Conservation (phyloP, 2,888 invertebrate genomes). For the Ptilodon capucinus region DNA sequence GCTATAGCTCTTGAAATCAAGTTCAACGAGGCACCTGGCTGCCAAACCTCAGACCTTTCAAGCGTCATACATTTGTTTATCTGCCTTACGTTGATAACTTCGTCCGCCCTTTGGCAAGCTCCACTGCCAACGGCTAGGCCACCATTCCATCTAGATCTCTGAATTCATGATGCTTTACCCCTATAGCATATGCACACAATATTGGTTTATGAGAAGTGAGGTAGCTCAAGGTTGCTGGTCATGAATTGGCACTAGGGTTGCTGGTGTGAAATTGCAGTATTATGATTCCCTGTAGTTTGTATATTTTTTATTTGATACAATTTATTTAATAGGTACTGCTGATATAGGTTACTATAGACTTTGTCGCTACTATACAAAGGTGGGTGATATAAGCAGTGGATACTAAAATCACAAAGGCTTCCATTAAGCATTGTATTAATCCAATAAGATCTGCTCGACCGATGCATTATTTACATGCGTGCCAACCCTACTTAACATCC, state of each 20-base stretch:
- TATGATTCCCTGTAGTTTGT: not conserved
- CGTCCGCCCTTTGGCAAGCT: conserved; percentile 62
- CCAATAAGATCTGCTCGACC: conserved; percentile 6
- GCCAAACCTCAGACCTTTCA: conserved; percentile 44
- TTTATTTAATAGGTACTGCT: not conserved
- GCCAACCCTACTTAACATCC: conserved; percentile 42
- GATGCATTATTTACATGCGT: conserved; percentile 9
- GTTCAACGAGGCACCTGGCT: conserved; percentile 33
- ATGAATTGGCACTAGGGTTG: conserved; percentile 46
- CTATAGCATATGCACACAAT: not conserved
- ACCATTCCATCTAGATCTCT: conserved; percentile 47
- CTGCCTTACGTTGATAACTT: conserved; percentile 36
- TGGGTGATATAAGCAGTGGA: not conserved
- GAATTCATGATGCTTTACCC: conserved; percentile 9
- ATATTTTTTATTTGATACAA: not conserved
- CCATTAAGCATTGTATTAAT: conserved; percentile 3
- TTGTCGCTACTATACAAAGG: not conserved
- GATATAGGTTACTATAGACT: not conserved
- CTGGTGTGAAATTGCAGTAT: conserved; percentile 6
- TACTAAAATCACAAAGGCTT: not conserved
- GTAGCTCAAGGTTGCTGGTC: conserved; percentile 47
- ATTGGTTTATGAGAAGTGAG: conserved; percentile 35
- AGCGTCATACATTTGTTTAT: conserved; percentile 32
- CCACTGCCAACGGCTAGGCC: conserved; percentile 45
- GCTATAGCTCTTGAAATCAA: conserved; percentile 18